phyloP scores from a whole-genome alignment of 2,888 invertebrate genomes.

The Opisthograptis luteolata region DNA sequence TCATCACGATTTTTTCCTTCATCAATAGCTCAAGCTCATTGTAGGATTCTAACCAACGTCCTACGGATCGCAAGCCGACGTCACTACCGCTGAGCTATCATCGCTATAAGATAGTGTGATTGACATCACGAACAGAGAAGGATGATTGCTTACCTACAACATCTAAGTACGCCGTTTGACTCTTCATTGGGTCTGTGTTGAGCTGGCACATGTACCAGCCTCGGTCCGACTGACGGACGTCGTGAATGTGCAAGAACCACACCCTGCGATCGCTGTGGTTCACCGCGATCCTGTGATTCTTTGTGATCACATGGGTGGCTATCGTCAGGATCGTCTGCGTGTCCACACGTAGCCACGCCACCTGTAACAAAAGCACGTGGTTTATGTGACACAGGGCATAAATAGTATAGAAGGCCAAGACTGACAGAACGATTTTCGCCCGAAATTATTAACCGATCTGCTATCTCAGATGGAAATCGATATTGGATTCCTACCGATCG shows the following conservation, averaged over 20 bases:
- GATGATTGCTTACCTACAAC: slow-evolving; percentile 90
- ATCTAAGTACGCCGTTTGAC: slow-evolving; percentile 93
- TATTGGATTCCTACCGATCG: too few species aligned
- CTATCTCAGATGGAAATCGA: too few species aligned
- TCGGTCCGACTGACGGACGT: slow-evolving; percentile 92
- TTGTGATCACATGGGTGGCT: slow-evolving; percentile 94
- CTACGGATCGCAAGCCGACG: too few species aligned
- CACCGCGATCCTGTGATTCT: slow-evolving; percentile 94
- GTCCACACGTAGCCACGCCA: slow-evolving; percentile 96
- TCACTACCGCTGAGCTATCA: too few species aligned
- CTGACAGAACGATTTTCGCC: too few species aligned
- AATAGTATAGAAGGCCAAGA: too few species aligned
- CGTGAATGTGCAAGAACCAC: slow-evolving; percentile 94
- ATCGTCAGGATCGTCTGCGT: slow-evolving; percentile 96
- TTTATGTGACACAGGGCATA: too few species aligned
- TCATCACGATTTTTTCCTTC: too few species aligned
- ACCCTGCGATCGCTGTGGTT: slow-evolving; percentile 93
- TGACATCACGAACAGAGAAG: background rate
- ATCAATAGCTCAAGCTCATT: too few species aligned
- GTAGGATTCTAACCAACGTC: too few species aligned
- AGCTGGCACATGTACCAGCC: slow-evolving; percentile 98
- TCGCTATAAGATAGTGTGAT: too few species aligned
- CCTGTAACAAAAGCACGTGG: slow-evolving; percentile 77
- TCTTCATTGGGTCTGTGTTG: slow-evolving; percentile 97
- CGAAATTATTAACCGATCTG: too few species aligned